Percentiles rank a stretch among this genome's conserved stretches.
Evolutionary conservation across 2,797 vertebrate species (phyloP).

Genomic region (Pterois miles): DNA sequence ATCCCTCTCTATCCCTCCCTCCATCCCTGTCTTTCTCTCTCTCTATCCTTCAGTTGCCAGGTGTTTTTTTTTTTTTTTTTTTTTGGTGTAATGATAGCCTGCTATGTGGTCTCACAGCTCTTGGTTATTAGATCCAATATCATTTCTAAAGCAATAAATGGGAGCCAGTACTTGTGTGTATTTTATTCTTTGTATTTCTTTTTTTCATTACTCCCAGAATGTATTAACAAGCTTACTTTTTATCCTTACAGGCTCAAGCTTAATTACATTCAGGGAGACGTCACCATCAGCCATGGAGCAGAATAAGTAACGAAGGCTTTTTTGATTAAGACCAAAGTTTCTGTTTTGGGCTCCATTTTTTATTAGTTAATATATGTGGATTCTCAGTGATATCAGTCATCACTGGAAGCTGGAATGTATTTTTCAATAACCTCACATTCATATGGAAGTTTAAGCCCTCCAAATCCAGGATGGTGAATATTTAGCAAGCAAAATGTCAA

Average conservation of each 20-base stretch:
- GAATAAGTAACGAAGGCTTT: slow-evolving; percentile 77
- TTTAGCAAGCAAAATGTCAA: slow-evolving; percentile 80
- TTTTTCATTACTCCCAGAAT: slow-evolving; percentile 79
- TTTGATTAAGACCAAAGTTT: slow-evolving; percentile 82
- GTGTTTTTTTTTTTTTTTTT: slow-evolving; percentile 31
- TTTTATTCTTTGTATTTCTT: slow-evolving; percentile 73
- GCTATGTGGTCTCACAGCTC: slow-evolving; percentile 71
- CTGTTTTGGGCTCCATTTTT: slow-evolving; percentile 74
- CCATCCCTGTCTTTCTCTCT: background rate
- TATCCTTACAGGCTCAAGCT: slow-evolving; percentile 83
- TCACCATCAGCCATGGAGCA: slow-evolving; percentile 63
- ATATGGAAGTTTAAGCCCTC: slow-evolving; percentile 74
- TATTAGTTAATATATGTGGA: slow-evolving; percentile 79
- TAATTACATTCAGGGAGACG: slow-evolving; percentile 81
- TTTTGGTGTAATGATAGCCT: slow-evolving; percentile 51
- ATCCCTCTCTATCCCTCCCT: slow-evolving; percentile 9
- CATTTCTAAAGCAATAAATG: slow-evolving; percentile 81
- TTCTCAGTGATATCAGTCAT: slow-evolving; percentile 64
- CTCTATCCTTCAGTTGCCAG: slow-evolving; percentile 41
- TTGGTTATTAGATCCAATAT: slow-evolving; percentile 81
- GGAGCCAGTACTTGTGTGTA: slow-evolving; percentile 68
- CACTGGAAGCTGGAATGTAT: slow-evolving; percentile 58
- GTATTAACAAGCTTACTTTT: slow-evolving; percentile 85
- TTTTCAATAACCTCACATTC: slow-evolving; percentile 72
- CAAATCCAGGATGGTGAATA: slow-evolving; percentile 73